A percentile compares a stretch with the other conserved stretches of the same genome.
Conservation (phyloP, 2,113 vertebrate species). For the Acrocephalus arundinaceus region DNA sequence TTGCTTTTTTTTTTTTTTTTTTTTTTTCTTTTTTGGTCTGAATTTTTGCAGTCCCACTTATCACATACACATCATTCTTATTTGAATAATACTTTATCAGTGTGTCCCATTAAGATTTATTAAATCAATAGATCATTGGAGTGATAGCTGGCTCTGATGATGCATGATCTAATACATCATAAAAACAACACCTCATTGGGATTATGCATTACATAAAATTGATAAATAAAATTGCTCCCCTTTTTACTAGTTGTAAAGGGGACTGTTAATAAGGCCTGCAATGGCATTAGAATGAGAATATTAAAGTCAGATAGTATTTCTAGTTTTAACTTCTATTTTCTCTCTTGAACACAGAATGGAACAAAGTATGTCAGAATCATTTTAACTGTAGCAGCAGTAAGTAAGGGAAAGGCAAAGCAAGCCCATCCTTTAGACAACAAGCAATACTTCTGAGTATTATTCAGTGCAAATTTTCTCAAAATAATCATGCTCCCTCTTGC, state of each 20-base stretch:
- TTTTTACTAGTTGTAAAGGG: neutral
- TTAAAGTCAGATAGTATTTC: neutral
- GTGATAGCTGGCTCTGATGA: slow-evolving; percentile 61
- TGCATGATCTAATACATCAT: slow-evolving; percentile 73
- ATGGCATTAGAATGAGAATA: neutral
- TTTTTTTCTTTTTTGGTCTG: neutral
- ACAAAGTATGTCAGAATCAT: neutral
- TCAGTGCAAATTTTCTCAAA: neutral
- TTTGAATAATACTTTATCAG: slow-evolving; percentile 60
- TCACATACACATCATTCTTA: slow-evolving; percentile 29
- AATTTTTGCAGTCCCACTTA: slow-evolving; percentile 28
- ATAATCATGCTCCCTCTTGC: neutral
- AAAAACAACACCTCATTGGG: slow-evolving; percentile 60
- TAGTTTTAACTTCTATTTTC: neutral
- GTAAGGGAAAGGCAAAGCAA: neutral
- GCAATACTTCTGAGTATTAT: neutral
- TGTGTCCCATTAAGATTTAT: slow-evolving; percentile 68
- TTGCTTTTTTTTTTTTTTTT: neutral
- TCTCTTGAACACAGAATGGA: neutral
- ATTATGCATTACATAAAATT: slow-evolving; percentile 42
- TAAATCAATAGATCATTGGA: slow-evolving; percentile 61
- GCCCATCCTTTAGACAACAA: neutral
- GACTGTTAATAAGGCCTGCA: neutral
- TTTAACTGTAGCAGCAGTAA: neutral
- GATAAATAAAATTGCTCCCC: neutral